phyloP scores from a whole-genome alignment of 2,888 invertebrate genomes.

The Chrysomela aeneicollis region DNA sequence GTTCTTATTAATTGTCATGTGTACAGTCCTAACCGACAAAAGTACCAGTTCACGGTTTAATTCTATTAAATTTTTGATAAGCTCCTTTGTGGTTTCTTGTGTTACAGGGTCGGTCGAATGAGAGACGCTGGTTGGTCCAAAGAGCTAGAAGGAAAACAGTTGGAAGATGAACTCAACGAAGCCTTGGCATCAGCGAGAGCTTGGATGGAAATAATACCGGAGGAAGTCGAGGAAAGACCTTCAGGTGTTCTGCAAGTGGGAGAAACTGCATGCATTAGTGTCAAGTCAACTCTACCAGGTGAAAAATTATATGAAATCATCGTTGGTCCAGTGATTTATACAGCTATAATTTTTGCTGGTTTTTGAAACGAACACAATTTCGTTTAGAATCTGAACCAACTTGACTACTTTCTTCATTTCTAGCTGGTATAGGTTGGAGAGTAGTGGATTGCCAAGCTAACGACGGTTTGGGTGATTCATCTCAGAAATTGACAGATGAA shows the following conservation, averaged over 20 bases:
- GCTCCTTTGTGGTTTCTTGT: too few relatives aligned
- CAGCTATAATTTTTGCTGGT: too few relatives aligned
- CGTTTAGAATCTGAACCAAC: too few relatives aligned
- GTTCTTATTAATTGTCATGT: too few relatives aligned
- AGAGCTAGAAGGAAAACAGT: constrained; percentile 59
- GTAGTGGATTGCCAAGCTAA: constrained; percentile 81
- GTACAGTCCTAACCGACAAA: too few relatives aligned
- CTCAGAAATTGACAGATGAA: constrained; percentile 77
- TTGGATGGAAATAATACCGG: constrained; percentile 72
- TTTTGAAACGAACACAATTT: not conserved
- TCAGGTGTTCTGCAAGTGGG: constrained; percentile 74
- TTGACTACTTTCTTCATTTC: constrained; percentile 26
- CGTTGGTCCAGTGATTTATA: too few relatives aligned
- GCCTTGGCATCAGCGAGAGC: constrained; percentile 65
- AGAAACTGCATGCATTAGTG: constrained; percentile 72
- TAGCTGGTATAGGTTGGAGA: constrained; percentile 75
- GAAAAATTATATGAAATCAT: too few relatives aligned
- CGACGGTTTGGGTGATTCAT: constrained; percentile 79
- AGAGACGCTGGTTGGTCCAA: constrained; percentile 65
- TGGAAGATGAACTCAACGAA: constrained; percentile 49
- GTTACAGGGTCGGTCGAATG: constrained; percentile 72
- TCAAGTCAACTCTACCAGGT: constrained; percentile 73
- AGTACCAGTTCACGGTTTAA: too few relatives aligned
- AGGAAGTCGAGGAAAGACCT: constrained; percentile 54
- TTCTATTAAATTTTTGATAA: too few relatives aligned